Evolutionary conservation across 2,113 vertebrate species (phyloP).

Genomic region (Amphiprion ocellaris): DNA sequence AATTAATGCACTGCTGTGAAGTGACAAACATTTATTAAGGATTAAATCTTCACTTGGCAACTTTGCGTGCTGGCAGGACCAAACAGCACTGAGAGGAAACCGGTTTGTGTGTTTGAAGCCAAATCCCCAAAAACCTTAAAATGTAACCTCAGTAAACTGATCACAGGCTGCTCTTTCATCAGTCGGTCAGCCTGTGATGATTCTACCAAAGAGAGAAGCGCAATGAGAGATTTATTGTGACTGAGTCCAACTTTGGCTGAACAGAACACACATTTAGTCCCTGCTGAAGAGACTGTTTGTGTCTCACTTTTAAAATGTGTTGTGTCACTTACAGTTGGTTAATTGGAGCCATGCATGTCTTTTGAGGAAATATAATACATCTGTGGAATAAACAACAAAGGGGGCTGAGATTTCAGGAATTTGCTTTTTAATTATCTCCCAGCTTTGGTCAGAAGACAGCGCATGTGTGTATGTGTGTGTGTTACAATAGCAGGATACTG

Average conservation of each 20-base stretch:
- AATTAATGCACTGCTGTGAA: constrained; percentile 41
- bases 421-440: constrained; percentile 17
- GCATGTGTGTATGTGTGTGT: not conserved
- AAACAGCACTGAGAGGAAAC: constrained; percentile 29
- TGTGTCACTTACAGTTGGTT: constrained; percentile 5
- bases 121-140: constrained; percentile 36
- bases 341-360: not conserved
- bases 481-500: not conserved
- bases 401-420: not conserved
- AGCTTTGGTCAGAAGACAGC: constrained; percentile 7
- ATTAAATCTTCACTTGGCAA: constrained; percentile 64
- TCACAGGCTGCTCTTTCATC: constrained; percentile 32
- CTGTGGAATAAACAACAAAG: not conserved
- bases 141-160: constrained; percentile 35
- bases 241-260: constrained; percentile 17
- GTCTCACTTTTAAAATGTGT: constrained; percentile 6
- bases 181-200: constrained; percentile 35
- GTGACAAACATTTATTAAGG: constrained; percentile 60
- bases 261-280: constrained; percentile 20
- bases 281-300: constrained; percentile 19
- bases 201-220: constrained; percentile 27
- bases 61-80: constrained; percentile 50
- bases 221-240: constrained; percentile 24
- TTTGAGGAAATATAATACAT: not conserved
- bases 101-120: constrained; percentile 35